Percentiles rank a stretch among this genome's conserved stretches.
Conservation (phyloP, 53 echinoderm and acorn worm species). For the Arbacia lixula region DNA sequence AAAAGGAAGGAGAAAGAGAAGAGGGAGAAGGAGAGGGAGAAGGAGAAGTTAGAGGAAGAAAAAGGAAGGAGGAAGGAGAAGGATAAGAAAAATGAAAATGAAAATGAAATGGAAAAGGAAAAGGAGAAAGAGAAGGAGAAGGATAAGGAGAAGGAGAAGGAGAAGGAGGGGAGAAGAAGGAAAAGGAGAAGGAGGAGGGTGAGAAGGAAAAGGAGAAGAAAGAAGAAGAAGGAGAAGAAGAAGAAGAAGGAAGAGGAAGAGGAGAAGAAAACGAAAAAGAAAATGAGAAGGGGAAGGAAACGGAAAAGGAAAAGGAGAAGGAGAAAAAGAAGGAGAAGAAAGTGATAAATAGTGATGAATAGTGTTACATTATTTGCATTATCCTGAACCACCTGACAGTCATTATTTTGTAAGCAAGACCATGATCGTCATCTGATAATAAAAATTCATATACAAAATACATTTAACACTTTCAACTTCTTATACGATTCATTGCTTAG, state of each 20-base stretch:
- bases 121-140: neutral
- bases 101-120: neutral
- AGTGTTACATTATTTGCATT: too few relatives aligned
- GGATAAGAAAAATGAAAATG: neutral
- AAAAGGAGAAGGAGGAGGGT: neutral
- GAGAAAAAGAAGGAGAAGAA: too few relatives aligned
- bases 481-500: neutral
- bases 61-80: neutral
- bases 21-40: neutral
- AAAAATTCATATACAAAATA: too few relatives aligned
- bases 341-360: neutral
- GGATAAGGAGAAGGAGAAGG: neutral
- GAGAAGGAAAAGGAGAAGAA: neutral
- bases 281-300: neutral
- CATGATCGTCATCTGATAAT: too few relatives aligned
- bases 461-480: too few relatives aligned
- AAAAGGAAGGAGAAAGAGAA: neutral
- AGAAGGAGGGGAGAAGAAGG: neutral
- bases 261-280: neutral
- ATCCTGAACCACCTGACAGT: too few relatives aligned
- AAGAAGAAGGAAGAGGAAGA: neutral
- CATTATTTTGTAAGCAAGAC: too few relatives aligned
- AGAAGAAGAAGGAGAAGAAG: neutral
- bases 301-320: neutral
- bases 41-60: neutral